Base-by-base conservation (phyloP, 2,113 vertebrate genomes). In the Carassius gibelio region DNA sequence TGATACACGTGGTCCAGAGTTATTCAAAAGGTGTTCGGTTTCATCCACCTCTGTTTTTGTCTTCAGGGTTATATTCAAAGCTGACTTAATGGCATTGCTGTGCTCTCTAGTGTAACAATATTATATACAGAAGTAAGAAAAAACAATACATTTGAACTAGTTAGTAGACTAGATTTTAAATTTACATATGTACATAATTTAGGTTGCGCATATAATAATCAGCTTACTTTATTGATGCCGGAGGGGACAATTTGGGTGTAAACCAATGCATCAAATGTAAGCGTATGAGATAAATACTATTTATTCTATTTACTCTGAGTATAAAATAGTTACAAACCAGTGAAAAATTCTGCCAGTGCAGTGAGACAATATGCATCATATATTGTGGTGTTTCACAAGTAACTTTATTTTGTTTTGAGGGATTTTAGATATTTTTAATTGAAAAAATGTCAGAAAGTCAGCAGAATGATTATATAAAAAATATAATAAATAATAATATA, bases 1-100 rank as follows among this genome's bases (percentile, higher is more conserved):
- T 72, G 23, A 45, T 13, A 50, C 36, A 66, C 78, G 42, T 66
- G 78, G 78, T 81, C 30, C 34, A 21, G 36, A 90, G 88, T 86
- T 92, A 91, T 92, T 93, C 91, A 90, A 52, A 50, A 75, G 86
- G 92, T 92, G 93, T 94, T 89, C 66, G 89, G 92, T 94, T 94
- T 93, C 93, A 89, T 42, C 89, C 87, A 68, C 85, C 78, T 75
- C 88, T 87, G 86, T 91, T 91, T 90, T 89, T 89, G 23, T 89
- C 55, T 82, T 45, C 30, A 36, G 38, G 30, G 88, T 80, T 86
- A 89, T 87, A 82, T 90, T 87, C 9, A 3, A 68, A 62, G n/a
- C 15, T 14, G 80, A 82, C 14, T 34, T 36, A 19, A 52, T 52
- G 17, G 36, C 34, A 7, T 19, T 38, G 57, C 52, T 79, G 19